phyloP scores from a whole-genome alignment of 2,888 invertebrate species.

The Acleris cristana region DNA sequence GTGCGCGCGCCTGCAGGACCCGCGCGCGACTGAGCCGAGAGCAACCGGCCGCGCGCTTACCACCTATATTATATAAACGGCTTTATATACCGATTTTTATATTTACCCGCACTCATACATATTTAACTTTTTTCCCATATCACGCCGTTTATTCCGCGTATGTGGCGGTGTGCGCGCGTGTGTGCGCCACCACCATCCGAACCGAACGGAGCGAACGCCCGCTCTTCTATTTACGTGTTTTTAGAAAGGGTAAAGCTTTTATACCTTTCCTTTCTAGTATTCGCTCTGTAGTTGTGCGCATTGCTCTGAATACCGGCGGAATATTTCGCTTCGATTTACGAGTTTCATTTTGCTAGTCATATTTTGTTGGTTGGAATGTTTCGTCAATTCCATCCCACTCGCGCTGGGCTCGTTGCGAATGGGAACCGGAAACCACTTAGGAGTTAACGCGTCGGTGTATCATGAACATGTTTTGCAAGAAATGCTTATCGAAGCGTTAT shows the following conservation, averaged over 20 bases:
- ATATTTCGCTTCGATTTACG: constrained; percentile 79
- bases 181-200: constrained; percentile 66
- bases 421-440: constrained; percentile 32
- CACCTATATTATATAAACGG: constrained; percentile 78
- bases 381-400: constrained; percentile 55
- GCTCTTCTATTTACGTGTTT: constrained; percentile 80
- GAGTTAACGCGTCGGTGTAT: constrained; percentile 20
- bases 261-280: constrained; percentile 80
- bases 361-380: constrained; percentile 63
- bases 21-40: constrained; percentile 72
- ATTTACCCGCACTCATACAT: constrained; percentile 84
- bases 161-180: constrained; percentile 67
- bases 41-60: constrained; percentile 61
- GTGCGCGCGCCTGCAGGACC: constrained; percentile 53
- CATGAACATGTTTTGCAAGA: constrained; percentile 16
- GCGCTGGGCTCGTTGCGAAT: constrained; percentile 24
- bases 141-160: constrained; percentile 80
- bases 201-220: constrained; percentile 61
- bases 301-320: constrained; percentile 70
- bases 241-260: constrained; percentile 82
- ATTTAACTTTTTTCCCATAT: constrained; percentile 84
- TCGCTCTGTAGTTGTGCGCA: constrained; percentile 73
- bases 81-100: constrained; percentile 82
- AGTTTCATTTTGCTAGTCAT: constrained; percentile 68
- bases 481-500: constrained; percentile 16